Base-by-base conservation (phyloP, 2,113 vertebrate genomes). In the Trinectes maculatus region DNA sequence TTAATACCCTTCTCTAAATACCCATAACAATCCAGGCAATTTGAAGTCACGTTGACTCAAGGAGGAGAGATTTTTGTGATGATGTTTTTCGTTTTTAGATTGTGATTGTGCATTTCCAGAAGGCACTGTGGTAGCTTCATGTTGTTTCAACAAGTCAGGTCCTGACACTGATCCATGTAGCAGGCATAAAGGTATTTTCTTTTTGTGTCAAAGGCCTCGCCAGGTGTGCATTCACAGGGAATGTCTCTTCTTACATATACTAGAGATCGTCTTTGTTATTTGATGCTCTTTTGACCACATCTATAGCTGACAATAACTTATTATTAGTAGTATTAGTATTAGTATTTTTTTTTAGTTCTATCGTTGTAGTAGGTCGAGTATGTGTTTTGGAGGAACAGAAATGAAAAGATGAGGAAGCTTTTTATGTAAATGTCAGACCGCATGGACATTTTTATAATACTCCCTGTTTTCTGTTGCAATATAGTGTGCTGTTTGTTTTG, bases 61-160 rank as follows among this genome's bases (percentile, higher is more conserved):
- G 40, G 46, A 53, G 67, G 48, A 68, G 40, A 21, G 5, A 4
- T 26, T 52, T 47, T 40, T 39, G 8, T 58, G 54, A 24, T 53
- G 15, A 4, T 11, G 10, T 25, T 10, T 51, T 59, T 15, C 29
- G n/a, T 46, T 64, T 75, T 52, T 57, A 29, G 43, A 49, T 44
- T 7, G 62, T 25, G 56, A 24, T 72, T 51, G 24, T 64, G 53
- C n/a, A 22, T 21, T 54, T 29, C 12, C 24, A 1, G 6, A 9
- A 49, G 43, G 16, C 22, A 60, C 11, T 18, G 24, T 29, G 29
- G 64, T 34, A 51, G 48, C 33, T 74, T 40, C 8, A 25, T 46
- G 9, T 47, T 42, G 76, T 58, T 63, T 79, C 64, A 85, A 88
- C 90, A 89, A 86, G 90, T 91, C 75, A 28, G 80, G 72, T 90